Evolutionary conservation across 2,797 vertebrate species (phyloP).

Genomic region (Amblyopsis hoosieri): DNA sequence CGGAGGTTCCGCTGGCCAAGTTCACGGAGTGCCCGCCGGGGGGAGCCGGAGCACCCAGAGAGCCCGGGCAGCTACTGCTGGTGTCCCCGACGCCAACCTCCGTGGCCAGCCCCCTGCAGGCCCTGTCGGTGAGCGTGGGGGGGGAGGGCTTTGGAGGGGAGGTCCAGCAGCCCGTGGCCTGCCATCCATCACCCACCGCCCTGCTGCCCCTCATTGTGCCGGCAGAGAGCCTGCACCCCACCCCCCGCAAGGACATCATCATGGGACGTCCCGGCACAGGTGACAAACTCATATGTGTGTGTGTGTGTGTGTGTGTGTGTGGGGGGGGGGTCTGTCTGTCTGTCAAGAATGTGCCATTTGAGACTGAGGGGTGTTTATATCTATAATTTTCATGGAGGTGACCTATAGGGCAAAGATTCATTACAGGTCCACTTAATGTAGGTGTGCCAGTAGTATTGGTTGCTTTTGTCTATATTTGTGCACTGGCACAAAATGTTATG

Average conservation of each 20-base stretch:
- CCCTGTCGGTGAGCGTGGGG: constrained; percentile 71
- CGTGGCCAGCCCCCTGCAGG: constrained; percentile 64
- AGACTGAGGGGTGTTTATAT: neutral
- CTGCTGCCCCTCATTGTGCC: constrained; percentile 90
- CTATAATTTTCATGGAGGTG: neutral
- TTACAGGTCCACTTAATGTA: no score
- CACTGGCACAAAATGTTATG: no score
- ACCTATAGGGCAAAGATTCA: no score
- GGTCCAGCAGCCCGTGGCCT: constrained; percentile 89
- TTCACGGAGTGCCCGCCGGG: constrained; percentile 74
- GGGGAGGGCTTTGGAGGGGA: constrained; percentile 71
- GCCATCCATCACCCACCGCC: constrained; percentile 91
- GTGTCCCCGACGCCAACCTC: constrained; percentile 76
- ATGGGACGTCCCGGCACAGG: constrained; percentile 94
- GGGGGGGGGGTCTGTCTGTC: constrained; percentile 7
- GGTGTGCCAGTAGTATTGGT: no score
- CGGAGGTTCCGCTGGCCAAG: constrained; percentile 85
- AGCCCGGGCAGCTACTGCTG: constrained; percentile 70
- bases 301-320: constrained; percentile 19
- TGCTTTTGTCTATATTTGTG: no score
- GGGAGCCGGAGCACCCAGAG: constrained; percentile 64
- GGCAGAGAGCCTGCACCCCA: constrained; percentile 85
- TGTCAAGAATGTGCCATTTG: neutral
- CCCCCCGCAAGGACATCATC: constrained; percentile 91
- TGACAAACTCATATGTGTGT: constrained; percentile 64